A percentile compares a stretch with the other conserved stretches of the same genome.
Conservation (phyloP, 2,797 vertebrate species). For the Cetoscarus ocellatus region DNA sequence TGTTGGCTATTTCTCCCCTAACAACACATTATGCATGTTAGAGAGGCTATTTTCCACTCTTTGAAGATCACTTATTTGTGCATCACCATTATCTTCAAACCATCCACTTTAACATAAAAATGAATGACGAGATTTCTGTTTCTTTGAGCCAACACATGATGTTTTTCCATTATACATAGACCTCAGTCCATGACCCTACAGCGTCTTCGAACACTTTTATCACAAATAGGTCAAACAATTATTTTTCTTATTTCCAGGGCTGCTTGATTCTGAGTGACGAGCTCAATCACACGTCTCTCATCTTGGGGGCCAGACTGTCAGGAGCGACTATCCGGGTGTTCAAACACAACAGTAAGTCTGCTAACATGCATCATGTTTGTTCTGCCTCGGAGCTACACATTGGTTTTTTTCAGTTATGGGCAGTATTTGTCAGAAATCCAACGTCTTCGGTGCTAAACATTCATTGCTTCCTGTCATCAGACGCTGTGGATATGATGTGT, state of each 20-base stretch:
- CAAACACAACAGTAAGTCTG: constrained; percentile 96
- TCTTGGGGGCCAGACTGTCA: constrained; percentile 93
- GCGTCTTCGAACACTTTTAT: too few relatives aligned
- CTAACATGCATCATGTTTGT: background rate
- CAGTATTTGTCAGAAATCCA: constrained; percentile 1
- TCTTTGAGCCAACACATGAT: background rate
- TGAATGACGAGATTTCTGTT: background rate
- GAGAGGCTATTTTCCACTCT: too few relatives aligned
- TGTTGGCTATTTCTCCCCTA: too few relatives aligned
- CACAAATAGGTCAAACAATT: too few relatives aligned
- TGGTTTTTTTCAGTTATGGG: background rate
- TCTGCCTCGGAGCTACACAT: background rate
- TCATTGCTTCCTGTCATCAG: background rate
- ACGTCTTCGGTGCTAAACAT: background rate
- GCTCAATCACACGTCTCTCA: constrained; percentile 93
- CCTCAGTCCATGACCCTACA: too few relatives aligned
- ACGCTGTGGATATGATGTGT: background rate
- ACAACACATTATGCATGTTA: too few relatives aligned
- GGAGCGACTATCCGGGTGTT: constrained; percentile 92
- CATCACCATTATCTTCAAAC: too few relatives aligned
- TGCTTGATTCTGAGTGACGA: constrained; percentile 97
- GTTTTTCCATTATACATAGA: background rate
- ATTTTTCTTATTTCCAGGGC: constrained; percentile 82
- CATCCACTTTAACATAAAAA: too few relatives aligned
- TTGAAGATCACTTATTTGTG: too few relatives aligned